Percentiles rank a stretch among this genome's conserved stretches.
phyloP scores from a whole-genome alignment of 2,113 vertebrate species.

The Nothobranchius kuhntae region DNA sequence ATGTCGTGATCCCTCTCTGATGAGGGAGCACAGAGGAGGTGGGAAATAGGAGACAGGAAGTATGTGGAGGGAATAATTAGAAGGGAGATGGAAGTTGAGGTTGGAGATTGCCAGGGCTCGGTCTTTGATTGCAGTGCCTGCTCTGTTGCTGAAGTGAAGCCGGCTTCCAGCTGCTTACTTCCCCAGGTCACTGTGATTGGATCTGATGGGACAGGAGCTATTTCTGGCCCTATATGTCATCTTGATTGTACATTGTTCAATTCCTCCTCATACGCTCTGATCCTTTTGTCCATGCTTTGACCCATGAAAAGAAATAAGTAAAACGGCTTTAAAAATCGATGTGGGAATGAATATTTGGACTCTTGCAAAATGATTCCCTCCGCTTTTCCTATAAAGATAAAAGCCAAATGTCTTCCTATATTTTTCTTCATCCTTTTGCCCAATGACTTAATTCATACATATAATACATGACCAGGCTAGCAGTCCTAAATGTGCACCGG shows the following conservation, averaged over 20 bases:
- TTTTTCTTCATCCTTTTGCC: no score
- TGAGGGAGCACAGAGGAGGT: constrained; percentile 16
- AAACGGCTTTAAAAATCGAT: not conserved
- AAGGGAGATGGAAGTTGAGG: constrained; percentile 10
- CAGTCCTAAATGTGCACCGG: no score
- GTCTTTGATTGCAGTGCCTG: constrained; percentile 53
- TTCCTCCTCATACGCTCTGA: not conserved
- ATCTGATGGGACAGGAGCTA: constrained; percentile 20
- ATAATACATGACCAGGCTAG: no score
- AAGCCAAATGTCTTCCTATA: no score
- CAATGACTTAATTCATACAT: no score
- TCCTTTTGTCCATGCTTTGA: constrained; percentile 4
- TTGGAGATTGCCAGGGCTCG: constrained; percentile 32
- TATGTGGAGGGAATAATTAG: constrained; percentile 44
- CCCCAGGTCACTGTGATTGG: constrained; percentile 24
- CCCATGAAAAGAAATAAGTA: not conserved
- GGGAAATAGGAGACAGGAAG: not conserved
- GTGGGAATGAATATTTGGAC: not conserved
- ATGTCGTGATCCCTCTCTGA: constrained; percentile 27
- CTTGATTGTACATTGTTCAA: constrained; percentile 40
- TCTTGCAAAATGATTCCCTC: not conserved
- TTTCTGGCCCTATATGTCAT: constrained; percentile 22
- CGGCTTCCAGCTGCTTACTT: constrained; percentile 18
- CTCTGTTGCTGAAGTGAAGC: constrained; percentile 27
- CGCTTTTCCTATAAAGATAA: not conserved